A percentile compares a stretch with the other conserved stretches of the same genome.
Evolutionary conservation across 2,888 invertebrate genomes (phyloP).

Genomic region (Strigamia transsilvanica): DNA sequence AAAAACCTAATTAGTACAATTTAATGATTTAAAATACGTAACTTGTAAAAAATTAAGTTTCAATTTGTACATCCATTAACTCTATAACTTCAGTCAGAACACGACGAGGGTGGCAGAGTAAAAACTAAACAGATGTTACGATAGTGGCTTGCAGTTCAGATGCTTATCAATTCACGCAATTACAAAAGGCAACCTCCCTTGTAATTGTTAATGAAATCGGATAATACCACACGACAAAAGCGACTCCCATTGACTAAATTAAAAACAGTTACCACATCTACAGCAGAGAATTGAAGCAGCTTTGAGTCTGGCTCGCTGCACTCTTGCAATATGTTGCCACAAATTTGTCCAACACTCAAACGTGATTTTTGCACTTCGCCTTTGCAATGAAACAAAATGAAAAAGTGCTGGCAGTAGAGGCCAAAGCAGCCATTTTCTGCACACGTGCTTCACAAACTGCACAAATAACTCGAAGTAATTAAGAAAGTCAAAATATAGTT

Average conservation of each 20-base stretch:
- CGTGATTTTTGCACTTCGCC: no score
- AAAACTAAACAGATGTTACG: neutral
- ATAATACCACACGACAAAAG: no score
- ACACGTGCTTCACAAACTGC: neutral
- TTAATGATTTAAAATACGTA: neutral
- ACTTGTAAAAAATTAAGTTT: neutral
- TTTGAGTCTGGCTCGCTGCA: no score
- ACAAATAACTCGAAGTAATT: neutral
- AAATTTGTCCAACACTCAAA: no score
- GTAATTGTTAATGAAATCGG: no score
- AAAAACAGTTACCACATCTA: no score
- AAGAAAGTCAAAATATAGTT: neutral
- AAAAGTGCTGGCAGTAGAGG: neutral
- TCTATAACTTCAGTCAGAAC: neutral
- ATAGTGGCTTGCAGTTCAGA: neutral
- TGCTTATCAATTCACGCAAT: neutral
- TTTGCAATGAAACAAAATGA: neutral
- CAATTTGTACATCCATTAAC: neutral
- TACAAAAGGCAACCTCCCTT: no score
- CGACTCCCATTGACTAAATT: no score
- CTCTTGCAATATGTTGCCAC: no score
- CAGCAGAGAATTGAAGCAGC: no score
- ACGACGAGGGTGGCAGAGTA: neutral
- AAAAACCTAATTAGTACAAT: neutral
- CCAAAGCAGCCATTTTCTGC: neutral